Base-by-base conservation (phyloP, 2,797 vertebrate species). In the Melanotaenia parkinsoni region DNA sequence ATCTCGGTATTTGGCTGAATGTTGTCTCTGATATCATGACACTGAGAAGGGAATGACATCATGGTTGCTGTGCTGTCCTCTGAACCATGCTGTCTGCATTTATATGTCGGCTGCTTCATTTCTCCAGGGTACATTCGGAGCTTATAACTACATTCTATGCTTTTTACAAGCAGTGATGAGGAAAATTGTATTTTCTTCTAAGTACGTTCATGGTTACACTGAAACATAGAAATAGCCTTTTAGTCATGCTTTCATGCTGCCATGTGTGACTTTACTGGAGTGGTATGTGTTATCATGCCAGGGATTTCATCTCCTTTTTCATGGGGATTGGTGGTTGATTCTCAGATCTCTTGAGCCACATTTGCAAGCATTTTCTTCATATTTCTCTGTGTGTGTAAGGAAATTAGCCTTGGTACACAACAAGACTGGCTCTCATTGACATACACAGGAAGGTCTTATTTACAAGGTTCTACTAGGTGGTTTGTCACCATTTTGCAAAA, bases 1-100 rank as follows among this genome's bases (percentile, higher is more conserved):
- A 91, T 93, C 91, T 88, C 63, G 62, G 77, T 68, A 78, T 85
- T 91, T 87, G 83, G 82, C 77, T 11, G 7, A 75, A 63, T 45
- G 72, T 50, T 59, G 75, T 50, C 69, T 32, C 60, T 88, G 88
- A 88, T 82, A 85, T 88, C 86, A 83, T 88, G 82, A 51, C 63
- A 59, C 66, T 26, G 72, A 70, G 76, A 54, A 81, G 58, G 67
- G 45, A 73, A 77, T 90, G 88, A 91, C 86, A 87, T 88, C 86
- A 86, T 73, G 68, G 61, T 33, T 63, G 37, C 14, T 70, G 74
- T 24, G 38, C 45, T 58, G 54, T 68, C 28, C 74, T 67, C 63
- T 54, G 64, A 83, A 70, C 50, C 30, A 14, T 22, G 26, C 59
- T 51, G 51, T 66, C 38, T 61, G 68, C 38, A 33, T 40, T 76